phyloP scores from a whole-genome alignment of 2,888 invertebrate species.

The Lepidocyrtinus sp. region DNA sequence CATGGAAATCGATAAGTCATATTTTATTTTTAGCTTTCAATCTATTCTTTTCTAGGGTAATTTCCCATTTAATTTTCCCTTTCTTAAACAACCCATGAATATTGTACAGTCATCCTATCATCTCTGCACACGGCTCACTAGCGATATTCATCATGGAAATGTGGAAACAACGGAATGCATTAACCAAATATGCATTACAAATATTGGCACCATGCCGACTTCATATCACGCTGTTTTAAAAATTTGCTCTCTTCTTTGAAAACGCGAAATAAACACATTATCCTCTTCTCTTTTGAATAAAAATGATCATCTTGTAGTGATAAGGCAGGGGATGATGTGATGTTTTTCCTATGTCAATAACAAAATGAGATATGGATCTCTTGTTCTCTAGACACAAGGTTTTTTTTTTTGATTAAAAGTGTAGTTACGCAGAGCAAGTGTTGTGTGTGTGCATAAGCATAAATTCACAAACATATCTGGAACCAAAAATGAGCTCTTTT shows the following conservation, averaged over 20 bases:
- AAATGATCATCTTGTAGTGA: background rate
- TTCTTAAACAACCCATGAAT: no score
- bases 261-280: no score
- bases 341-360: slow-evolving; percentile 18
- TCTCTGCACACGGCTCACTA: background rate
- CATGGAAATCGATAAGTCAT: background rate
- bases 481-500: background rate
- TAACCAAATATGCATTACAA: background rate
- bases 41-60: background rate
- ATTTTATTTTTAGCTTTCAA: background rate
- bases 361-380: slow-evolving; percentile 34
- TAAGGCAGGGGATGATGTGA: background rate
- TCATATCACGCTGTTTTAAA: slow-evolving; percentile 5
- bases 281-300: background rate
- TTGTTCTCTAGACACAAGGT: background rate
- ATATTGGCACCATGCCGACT: slow-evolving; percentile 25
- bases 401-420: slow-evolving; percentile 39
- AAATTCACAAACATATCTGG: background rate
- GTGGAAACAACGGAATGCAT: background rate
- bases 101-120: no score
- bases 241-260: background rate
- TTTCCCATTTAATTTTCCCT: background rate
- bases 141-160: background rate
- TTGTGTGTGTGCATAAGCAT: background rate
- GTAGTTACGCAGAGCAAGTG: background rate